A percentile compares a stretch with the other conserved stretches of the same genome.
Evolutionary conservation across 1,140 invertebrate species (phyloP).

Genomic region (Leptinotarsa lineolata): DNA sequence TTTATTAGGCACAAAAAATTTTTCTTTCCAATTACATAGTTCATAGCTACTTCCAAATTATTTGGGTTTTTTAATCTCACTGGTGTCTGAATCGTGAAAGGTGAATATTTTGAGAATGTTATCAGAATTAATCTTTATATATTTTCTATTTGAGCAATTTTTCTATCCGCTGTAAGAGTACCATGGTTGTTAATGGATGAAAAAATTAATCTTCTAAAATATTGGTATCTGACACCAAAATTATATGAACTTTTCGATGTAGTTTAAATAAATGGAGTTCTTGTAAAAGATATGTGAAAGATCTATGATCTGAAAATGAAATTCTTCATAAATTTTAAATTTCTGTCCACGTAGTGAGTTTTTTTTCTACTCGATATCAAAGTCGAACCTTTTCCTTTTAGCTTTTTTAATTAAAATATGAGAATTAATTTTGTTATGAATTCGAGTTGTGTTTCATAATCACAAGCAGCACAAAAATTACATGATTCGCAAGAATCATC

Average conservation of each 20-base stretch:
- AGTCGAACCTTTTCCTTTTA: constrained; percentile 4
- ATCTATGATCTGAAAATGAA: not conserved
- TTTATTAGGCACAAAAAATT: not conserved
- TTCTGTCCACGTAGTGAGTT: not conserved
- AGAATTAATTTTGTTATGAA: constrained; percentile 4
- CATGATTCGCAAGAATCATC: not conserved
- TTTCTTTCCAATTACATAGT: not conserved
- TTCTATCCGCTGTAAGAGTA: not conserved
- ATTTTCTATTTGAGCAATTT: not conserved
- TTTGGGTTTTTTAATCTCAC: not conserved
- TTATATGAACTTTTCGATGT: constrained; percentile 1
- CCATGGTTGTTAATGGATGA: not conserved
- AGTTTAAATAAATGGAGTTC: not conserved
- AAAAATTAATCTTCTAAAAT: not conserved
- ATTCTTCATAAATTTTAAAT: not conserved
- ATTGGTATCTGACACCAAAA: not conserved
- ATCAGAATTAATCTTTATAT: not conserved
- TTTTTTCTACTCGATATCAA: constrained; percentile 9
- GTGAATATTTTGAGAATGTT: not conserved
- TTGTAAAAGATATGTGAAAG: not conserved
- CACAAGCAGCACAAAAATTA: constrained; percentile 13
- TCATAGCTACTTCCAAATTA: not conserved
- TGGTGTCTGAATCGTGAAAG: not conserved
- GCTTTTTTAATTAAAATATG: not conserved
- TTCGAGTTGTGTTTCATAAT: not conserved